A percentile compares a stretch with the other conserved stretches of the same genome.
Evolutionary conservation across 2,888 invertebrate genomes (phyloP).

Genomic region (Drosophila nigricruria): DNA sequence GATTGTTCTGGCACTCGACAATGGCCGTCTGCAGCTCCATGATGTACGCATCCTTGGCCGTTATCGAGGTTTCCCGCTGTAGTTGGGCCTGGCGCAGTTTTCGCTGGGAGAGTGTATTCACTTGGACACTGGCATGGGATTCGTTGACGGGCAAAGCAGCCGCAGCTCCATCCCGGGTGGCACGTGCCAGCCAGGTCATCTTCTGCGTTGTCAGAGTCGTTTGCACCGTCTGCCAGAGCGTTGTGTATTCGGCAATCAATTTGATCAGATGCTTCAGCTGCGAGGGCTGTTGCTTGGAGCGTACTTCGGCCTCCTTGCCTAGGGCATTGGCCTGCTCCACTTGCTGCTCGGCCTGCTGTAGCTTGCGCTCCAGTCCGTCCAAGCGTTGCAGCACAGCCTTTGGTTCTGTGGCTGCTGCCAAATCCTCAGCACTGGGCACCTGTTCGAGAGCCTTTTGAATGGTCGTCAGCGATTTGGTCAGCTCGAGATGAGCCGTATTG

Average conservation of each 20-base stretch:
- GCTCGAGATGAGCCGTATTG: constrained; percentile 89
- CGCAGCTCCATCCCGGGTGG: constrained; percentile 86
- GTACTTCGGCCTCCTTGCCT: constrained; percentile 87
- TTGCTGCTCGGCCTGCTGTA: constrained; percentile 86
- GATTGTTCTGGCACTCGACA: constrained; percentile 89
- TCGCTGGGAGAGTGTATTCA: constrained; percentile 90
- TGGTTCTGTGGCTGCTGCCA: constrained; percentile 70
- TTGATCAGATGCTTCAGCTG: constrained; percentile 87
- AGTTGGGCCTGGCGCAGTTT: constrained; percentile 82
- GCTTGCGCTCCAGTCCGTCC: constrained; percentile 86
- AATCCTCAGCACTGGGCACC: constrained; percentile 87
- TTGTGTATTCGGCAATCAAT: constrained; percentile 89
- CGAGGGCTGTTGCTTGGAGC: constrained; percentile 86
- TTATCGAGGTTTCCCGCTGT: constrained; percentile 89
- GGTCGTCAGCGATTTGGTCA: constrained; percentile 89
- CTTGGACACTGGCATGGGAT: constrained; percentile 90
- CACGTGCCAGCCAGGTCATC: constrained; percentile 83
- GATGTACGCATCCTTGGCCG: constrained; percentile 93
- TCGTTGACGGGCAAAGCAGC: constrained; percentile 87
- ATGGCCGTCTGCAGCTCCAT: constrained; percentile 91
- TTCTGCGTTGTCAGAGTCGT: constrained; percentile 86
- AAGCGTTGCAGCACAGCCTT: constrained; percentile 75
- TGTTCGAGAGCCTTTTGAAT: constrained; percentile 91
- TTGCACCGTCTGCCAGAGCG: constrained; percentile 88
- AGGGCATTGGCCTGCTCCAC: constrained; percentile 88